These are phyloP conservation scores for Agapornis roseicollis DNA, from an alignment of 2,113 vertebrate species.

Conservation along the genomic window DNA sequence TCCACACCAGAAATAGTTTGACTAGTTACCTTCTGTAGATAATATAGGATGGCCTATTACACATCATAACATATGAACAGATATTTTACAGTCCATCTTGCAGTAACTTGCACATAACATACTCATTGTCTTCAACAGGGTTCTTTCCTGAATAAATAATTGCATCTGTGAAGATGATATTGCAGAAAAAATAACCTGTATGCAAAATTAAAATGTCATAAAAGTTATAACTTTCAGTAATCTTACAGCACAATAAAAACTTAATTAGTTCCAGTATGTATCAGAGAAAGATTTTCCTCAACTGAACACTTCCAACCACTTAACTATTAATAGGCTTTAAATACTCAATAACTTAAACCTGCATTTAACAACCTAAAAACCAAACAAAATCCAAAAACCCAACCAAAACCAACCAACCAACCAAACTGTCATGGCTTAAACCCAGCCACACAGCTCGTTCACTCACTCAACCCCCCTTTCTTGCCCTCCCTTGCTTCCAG, in stretches of 20 bases:
- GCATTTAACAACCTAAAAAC: background rate
- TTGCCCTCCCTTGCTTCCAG: no score
- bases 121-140: background rate
- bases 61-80: background rate
- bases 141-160: background rate
- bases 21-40: background rate
- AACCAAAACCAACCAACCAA: background rate
- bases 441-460: no score
- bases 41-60: background rate
- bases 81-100: background rate
- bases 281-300: background rate
- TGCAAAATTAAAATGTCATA: background rate
- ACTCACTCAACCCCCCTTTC: no score
- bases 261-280: background rate
- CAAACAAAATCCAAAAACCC: background rate
- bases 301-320: background rate
- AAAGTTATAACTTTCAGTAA: background rate
- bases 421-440: no score
- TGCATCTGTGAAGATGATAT: background rate
- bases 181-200: background rate
- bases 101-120: background rate
- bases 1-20: background rate
- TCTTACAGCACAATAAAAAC: background rate
- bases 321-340: background rate
- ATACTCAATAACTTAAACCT: background rate